Conservation (phyloP, 2,797 vertebrate genomes). For the Podarcis siculus region DNA sequence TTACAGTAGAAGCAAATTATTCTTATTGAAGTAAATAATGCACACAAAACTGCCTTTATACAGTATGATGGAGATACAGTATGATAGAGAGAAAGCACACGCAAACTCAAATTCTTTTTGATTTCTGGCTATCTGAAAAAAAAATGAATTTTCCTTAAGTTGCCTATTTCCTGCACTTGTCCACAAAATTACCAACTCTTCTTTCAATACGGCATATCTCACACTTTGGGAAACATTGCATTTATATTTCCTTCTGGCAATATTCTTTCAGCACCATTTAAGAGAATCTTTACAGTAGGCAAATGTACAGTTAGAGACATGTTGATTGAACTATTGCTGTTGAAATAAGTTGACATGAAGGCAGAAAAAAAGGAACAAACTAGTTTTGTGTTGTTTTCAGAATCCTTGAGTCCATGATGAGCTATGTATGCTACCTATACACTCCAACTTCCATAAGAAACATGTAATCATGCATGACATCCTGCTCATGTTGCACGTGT, state of each 20-base stretch:
- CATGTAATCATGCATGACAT: constrained; percentile 64
- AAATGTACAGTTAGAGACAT: not conserved
- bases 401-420: constrained; percentile 33
- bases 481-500: constrained; percentile 55
- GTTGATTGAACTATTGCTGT: not conserved
- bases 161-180: not conserved
- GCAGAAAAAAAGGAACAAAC: not conserved
- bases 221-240: not conserved
- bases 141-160: not conserved
- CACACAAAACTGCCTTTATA: constrained; percentile 50
- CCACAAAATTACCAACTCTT: not conserved
- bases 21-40: constrained; percentile 65
- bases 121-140: not conserved
- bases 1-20: constrained; percentile 64
- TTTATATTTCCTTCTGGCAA: not conserved
- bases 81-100: not conserved
- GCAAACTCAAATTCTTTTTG: not conserved
- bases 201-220: too few relatives aligned
- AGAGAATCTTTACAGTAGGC: not conserved
- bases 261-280: not conserved
- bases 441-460: constrained; percentile 64
- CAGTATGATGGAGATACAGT: not conserved
- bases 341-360: not conserved
- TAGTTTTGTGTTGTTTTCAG: not conserved
- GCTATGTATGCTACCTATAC: constrained; percentile 40